Evolutionary conservation across 2,113 vertebrate genomes (phyloP).

Genomic region (Girardinichthys multiradiatus): DNA sequence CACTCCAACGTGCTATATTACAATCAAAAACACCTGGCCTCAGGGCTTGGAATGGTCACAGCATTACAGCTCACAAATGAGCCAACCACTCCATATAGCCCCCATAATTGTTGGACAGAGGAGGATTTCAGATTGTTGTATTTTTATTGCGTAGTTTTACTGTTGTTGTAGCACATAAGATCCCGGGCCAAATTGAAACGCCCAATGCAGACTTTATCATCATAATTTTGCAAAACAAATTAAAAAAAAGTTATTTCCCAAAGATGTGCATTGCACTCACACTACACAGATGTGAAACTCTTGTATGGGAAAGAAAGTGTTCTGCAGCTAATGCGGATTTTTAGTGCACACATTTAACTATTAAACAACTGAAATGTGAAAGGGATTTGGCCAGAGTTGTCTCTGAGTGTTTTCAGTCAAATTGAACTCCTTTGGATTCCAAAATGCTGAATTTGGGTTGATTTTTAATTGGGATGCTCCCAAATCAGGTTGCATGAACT

Average conservation of each 20-base stretch:
- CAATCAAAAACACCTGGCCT: conserved; percentile 82
- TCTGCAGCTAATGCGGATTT: conserved; percentile 43
- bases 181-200: conserved; percentile 53
- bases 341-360: conserved; percentile 38
- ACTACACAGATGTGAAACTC: conserved; percentile 28
- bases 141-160: conserved; percentile 60
- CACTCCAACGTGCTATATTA: conserved; percentile 61
- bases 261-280: conserved; percentile 19
- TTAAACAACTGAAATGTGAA: conserved; percentile 81
- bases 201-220: conserved; percentile 53
- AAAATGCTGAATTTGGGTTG: conserved; percentile 84
- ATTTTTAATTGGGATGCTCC: conserved; percentile 81
- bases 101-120: conserved; percentile 77
- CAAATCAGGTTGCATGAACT: conserved; percentile 79
- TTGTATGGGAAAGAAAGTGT: conserved; percentile 36
- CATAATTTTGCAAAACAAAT: conserved; percentile 56
- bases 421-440: conserved; percentile 63
- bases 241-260: conserved; percentile 21
- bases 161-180: conserved; percentile 68
- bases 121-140: conserved; percentile 60
- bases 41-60: conserved; percentile 74
- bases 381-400: neutral
- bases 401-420: neutral
- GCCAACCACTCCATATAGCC: conserved; percentile 75
- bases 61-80: conserved; percentile 80